phyloP scores from a whole-genome alignment of 2,113 vertebrate species.

The Heloderma charlesbogerti region DNA sequence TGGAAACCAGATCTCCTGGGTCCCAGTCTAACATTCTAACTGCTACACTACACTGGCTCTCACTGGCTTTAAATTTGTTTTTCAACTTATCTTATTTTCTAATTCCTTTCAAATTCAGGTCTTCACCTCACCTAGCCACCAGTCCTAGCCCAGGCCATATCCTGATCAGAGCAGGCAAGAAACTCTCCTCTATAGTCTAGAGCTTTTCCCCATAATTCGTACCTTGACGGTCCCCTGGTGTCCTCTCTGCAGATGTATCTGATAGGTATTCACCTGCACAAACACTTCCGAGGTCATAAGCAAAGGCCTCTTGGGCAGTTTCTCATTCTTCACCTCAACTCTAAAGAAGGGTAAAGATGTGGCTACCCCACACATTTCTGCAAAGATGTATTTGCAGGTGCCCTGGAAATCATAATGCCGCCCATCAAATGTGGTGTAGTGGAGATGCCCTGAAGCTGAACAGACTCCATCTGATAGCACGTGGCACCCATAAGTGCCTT shows the following conservation, averaged over 20 bases:
- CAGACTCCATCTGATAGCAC: constrained; percentile 62
- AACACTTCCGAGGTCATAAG: constrained; percentile 68
- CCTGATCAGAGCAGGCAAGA: not conserved
- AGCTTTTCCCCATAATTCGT: not conserved
- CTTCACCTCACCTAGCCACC: not conserved
- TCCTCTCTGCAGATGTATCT: constrained; percentile 53
- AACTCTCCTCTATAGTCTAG: too few species aligned
- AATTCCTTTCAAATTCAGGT: not conserved
- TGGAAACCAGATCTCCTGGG: too few species aligned
- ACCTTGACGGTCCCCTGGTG: constrained; percentile 28
- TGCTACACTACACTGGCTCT: too few species aligned
- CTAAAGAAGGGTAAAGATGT: constrained; percentile 50
- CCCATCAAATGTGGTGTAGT: constrained; percentile 71
- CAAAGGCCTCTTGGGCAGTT: constrained; percentile 21
- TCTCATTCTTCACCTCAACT: constrained; percentile 71
- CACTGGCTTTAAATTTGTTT: not conserved
- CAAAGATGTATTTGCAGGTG: constrained; percentile 70
- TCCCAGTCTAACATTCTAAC: too few species aligned
- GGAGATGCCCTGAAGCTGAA: constrained; percentile 71
- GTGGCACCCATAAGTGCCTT: constrained; percentile 68
- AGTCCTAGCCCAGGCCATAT: not conserved
- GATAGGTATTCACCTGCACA: constrained; percentile 63
- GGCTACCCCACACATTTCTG: constrained; percentile 40
- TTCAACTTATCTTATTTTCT: not conserved
- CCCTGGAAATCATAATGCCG: constrained; percentile 69